Base-by-base conservation (phyloP, 2,888 invertebrate genomes). In the Brenthis ino region DNA sequence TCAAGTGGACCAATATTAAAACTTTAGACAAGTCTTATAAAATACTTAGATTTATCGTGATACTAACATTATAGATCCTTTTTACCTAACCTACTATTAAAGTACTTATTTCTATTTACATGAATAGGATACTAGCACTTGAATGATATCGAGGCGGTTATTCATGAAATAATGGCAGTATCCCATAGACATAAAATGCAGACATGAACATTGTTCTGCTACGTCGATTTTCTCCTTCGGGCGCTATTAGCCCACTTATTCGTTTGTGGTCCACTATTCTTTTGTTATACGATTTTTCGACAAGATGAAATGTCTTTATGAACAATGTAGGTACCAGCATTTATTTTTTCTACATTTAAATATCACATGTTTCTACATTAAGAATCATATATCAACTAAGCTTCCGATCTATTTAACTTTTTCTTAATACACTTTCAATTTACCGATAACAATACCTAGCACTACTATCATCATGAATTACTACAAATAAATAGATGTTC, bases 201-300 rank as follows among this genome's bases (percentile, higher is more conserved):
- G 60, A 56, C 65, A 64, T 69, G 68, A 63, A 68, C 69, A 64
- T 72, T 72, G 54, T 67, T 53, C 43, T n/a, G 58, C 68, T 64
- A 54, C 33, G 61, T 48, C 54, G 37, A 55, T 64, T 66, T 67
- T 53, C 70, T 67, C 71, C 71, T 76, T 72, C 65, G 83, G 82
- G 84, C 80, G 78, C 84, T 80, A 83, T 88, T 88, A 87, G 88
- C 89, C 89, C 79, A 86, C 79, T 84, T 86, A 65, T 54, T 57
- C 28, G 55, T 58, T 60, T 60, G 50, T 61, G 64, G 63, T 43
- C 14, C 64, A 37, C 14, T 64, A 16, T 50, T 53, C 64, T 67
- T 71, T 56, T 53, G 69, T 64, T 47, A 47, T 20, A 63, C 24
- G 28, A 37, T 51, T 43, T 64, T 70, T 70, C 14, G 55, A 56